These are phyloP conservation scores for Hippocampus guttulatus DNA, from an alignment of 2,113 vertebrate species.

Conservation along the genomic window DNA sequence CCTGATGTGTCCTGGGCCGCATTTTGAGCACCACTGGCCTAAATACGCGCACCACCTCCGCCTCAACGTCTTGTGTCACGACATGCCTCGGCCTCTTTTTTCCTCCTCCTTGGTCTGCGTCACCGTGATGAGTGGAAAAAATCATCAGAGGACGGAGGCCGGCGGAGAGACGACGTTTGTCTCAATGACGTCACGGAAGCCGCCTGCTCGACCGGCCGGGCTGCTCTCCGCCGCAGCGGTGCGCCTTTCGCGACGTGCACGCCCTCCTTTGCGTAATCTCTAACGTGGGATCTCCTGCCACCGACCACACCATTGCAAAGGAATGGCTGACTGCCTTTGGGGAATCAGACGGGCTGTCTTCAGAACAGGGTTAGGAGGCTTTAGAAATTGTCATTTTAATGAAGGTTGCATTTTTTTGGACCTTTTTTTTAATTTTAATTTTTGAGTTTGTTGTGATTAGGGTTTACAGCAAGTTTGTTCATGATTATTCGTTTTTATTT, in stretches of 20 bases:
- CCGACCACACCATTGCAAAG: background rate
- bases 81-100: slow-evolving; percentile 31
- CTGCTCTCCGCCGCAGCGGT: slow-evolving; percentile 36
- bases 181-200: slow-evolving; percentile 51
- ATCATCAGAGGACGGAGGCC: slow-evolving; percentile 41
- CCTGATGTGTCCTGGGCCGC: background rate
- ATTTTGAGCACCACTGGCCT: background rate
- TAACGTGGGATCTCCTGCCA: slow-evolving; percentile 28
- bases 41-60: background rate
- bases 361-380: no score
- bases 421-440: no score
- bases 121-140: slow-evolving; percentile 62
- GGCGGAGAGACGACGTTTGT: slow-evolving; percentile 26
- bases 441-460: no score
- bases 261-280: slow-evolving; percentile 26
- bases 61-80: slow-evolving; percentile 37
- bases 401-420: no score
- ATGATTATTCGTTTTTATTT: no score
- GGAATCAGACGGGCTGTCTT: background rate
- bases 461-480: no score
- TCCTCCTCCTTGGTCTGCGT: slow-evolving; percentile 30
- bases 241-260: slow-evolving; percentile 43
- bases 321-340: background rate
- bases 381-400: no score
- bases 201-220: slow-evolving; percentile 57